Percentiles rank a stretch among this genome's conserved stretches.
Evolutionary conservation across 2,888 invertebrate species (phyloP).

Genomic region (Eubasilissa splendida): DNA sequence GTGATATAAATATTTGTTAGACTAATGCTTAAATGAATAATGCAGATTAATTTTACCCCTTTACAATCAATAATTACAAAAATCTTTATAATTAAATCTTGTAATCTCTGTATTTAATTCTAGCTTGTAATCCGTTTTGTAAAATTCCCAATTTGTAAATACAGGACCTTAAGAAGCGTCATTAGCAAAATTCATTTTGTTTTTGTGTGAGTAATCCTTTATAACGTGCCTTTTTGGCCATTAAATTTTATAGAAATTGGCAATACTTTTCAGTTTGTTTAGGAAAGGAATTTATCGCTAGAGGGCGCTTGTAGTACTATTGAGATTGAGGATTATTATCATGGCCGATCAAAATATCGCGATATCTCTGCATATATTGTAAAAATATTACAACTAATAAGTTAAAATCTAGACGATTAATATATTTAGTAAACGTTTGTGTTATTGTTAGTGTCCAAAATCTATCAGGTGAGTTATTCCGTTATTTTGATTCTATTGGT

Average conservation of each 20-base stretch:
- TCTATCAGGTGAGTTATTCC: slow-evolving; percentile 16
- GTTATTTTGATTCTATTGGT: slow-evolving; percentile 24
- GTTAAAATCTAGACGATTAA: slow-evolving; percentile 32
- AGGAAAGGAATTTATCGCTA: slow-evolving; percentile 50
- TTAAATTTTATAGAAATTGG: not conserved
- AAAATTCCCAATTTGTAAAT: too few relatives aligned
- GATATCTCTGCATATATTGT: slow-evolving; percentile 24
- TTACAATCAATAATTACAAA: too few relatives aligned
- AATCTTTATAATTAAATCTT: too few relatives aligned
- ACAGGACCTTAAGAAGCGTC: too few relatives aligned
- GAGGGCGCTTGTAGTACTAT: slow-evolving; percentile 42
- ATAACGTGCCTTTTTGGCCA: not conserved
- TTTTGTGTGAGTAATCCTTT: too few relatives aligned
- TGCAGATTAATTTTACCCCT: too few relatives aligned
- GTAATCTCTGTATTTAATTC: too few relatives aligned
- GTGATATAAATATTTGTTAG: too few relatives aligned
- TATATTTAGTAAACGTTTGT: not conserved
- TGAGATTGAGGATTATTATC: slow-evolving; percentile 40
- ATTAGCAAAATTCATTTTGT: too few relatives aligned
- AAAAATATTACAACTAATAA: slow-evolving; percentile 45
- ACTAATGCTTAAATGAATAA: too few relatives aligned
- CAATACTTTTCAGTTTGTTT: slow-evolving; percentile 26
- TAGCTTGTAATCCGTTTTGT: too few relatives aligned
- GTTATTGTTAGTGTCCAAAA: not conserved
- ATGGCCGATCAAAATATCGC: slow-evolving; percentile 56